Conservation (phyloP, 2,888 invertebrate genomes). For the Keiferia lycopersicella region DNA sequence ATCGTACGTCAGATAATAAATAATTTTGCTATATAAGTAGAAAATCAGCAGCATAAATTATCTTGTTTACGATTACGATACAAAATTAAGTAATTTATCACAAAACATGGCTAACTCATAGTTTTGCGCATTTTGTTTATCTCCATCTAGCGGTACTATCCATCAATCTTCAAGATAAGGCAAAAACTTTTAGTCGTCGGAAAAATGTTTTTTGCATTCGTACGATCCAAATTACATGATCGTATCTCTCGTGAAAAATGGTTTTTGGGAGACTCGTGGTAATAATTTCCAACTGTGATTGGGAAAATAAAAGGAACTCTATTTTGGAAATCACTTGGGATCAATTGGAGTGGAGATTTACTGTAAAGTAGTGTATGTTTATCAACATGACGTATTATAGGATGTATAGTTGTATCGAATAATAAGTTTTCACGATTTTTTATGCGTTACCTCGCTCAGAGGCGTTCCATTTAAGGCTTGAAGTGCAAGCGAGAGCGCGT, state of each 20-base stretch:
- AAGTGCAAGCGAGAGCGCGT: too few relatives aligned
- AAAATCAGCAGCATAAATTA: neutral
- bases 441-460: too few relatives aligned
- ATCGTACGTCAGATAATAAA: neutral
- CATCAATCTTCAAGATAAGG: conserved; percentile 13
- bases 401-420: too few relatives aligned
- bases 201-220: conserved; percentile 6
- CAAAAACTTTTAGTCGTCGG: neutral
- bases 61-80: neutral
- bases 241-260: conserved; percentile 4
- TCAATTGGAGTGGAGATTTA: too few relatives aligned
- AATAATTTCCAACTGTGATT: neutral
- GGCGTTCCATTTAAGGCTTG: too few relatives aligned
- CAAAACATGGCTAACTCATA: conserved; percentile 8
- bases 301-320: neutral
- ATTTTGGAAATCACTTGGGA: neutral
- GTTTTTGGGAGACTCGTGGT: neutral
- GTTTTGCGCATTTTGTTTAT: conserved; percentile 4
- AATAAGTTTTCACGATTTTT: too few relatives aligned
- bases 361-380: too few relatives aligned
- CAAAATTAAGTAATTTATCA: neutral
- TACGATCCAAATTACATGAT: conserved; percentile 10
- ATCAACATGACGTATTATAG: too few relatives aligned
- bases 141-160: conserved; percentile 5
- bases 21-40: neutral